phyloP scores from a whole-genome alignment of 2,797 vertebrate species.

The Sebastes elongatus region DNA sequence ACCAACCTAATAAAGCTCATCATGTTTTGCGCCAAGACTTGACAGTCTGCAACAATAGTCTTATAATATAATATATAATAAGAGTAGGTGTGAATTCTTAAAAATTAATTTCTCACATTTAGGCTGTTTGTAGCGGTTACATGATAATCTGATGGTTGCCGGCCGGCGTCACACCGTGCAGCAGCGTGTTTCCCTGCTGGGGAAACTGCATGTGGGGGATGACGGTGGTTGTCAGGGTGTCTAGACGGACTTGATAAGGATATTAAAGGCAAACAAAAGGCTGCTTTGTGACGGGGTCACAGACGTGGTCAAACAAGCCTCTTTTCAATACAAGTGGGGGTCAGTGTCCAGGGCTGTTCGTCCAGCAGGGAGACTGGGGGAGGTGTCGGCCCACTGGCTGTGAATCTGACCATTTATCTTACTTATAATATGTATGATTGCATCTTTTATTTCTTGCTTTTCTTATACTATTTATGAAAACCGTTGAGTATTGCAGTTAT shows the following conservation, averaged over 20 bases:
- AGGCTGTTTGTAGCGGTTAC: not conserved
- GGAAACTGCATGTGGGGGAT: constrained; percentile 46
- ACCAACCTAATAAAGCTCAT: not conserved
- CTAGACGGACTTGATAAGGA: constrained; percentile 94
- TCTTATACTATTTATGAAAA: not conserved
- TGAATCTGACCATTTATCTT: constrained; percentile 54
- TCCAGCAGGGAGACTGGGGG: constrained; percentile 53
- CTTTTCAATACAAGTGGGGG: constrained; percentile 71
- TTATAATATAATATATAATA: not conserved
- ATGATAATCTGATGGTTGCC: constrained; percentile 2
- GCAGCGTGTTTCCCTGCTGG: constrained; percentile 6
- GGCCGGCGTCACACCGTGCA: not conserved
- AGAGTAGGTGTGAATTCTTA: not conserved
- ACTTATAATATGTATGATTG: constrained; percentile 17
- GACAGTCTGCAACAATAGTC: not conserved
- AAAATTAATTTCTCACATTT: not conserved
- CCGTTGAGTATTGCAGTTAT: not conserved
- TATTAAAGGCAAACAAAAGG: constrained; percentile 89
- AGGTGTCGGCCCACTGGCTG: constrained; percentile 38
- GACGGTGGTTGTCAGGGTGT: constrained; percentile 86
- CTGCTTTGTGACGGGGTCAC: constrained; percentile 84
- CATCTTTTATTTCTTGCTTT: constrained; percentile 21
- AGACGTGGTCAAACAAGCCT: constrained; percentile 79
- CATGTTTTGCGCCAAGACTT: not conserved
- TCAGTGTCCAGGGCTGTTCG: constrained; percentile 61